Base-by-base conservation (phyloP, 2,113 vertebrate genomes). In the Hiodon alosoides region DNA sequence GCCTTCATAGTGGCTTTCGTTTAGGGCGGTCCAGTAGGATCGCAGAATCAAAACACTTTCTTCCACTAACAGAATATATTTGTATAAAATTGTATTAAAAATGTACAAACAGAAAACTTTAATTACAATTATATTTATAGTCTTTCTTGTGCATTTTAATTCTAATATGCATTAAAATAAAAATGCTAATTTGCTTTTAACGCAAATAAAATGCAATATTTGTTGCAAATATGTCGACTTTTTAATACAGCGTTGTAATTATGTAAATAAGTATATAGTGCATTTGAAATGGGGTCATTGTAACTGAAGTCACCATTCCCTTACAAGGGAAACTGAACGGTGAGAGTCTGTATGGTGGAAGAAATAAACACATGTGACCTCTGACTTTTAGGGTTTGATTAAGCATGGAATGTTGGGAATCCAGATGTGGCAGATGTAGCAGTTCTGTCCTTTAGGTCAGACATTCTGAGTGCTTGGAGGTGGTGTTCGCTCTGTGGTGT, bases 1-100 rank as follows among this genome's bases (percentile, higher is more conserved):
- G n/a, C 8, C 50, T 61, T 62, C 72, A 69, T 60, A 60, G 13
- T 68, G 53, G 5, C 55, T 48, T 47, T 65, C 8, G 3, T 75
- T 52, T 54, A 50, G 16, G 3, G 10, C n/a, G 3, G 14, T 60
- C 11, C 59, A 52, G 11, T 47, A 58, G 67, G 66, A 58, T 65
- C 7, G 47, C 51, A 46, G 50, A 70, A 62, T 76, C 74, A 14
- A 61, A 76, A 46, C 14, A 47, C 53, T 52, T 54, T 73, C 14
- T n/a, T 64, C 47, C 13, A 17, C 11, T 55, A 13, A 55, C 51
- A 48, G 14, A 67, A 67, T 46, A 65, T 52, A 47, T 60, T 14
- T 16, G 47, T 1, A 47, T 10, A 66, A 11, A 7, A 31, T 1
- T 31, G 31, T 31, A 31, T 31, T 31, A 31, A 31, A 31, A 31